phyloP scores from a whole-genome alignment of 2,113 vertebrate genomes.

The Bostrychus sinensis region DNA sequence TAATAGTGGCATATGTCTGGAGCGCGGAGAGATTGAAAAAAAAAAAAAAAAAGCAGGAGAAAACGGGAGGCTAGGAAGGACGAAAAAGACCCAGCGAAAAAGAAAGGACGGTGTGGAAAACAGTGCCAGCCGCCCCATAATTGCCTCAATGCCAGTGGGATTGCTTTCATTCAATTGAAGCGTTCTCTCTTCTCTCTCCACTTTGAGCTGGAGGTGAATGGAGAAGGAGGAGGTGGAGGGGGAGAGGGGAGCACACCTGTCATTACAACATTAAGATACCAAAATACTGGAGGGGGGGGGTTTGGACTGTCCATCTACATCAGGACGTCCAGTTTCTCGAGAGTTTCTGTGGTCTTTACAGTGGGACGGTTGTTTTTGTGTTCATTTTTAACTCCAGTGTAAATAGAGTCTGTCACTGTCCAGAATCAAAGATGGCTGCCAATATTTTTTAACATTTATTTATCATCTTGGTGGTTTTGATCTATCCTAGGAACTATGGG shows the following conservation, averaged over 20 bases:
- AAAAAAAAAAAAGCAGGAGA: constrained; percentile 1
- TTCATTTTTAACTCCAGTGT: too few species aligned
- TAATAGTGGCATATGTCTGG: constrained; percentile 77
- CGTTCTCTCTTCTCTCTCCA: constrained; percentile 58
- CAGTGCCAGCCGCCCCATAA: constrained; percentile 68
- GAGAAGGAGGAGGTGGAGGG: not conserved
- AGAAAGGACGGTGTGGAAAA: constrained; percentile 43
- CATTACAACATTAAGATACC: constrained; percentile 2
- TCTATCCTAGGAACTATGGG: too few species aligned
- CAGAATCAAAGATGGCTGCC: too few species aligned
- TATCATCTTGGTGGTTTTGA: too few species aligned
- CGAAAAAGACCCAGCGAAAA: constrained; percentile 16
- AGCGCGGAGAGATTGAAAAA: constrained; percentile 49
- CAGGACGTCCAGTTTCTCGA: not conserved
- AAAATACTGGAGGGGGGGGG: not conserved
- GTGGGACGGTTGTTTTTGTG: too few species aligned
- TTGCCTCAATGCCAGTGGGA: constrained; percentile 77
- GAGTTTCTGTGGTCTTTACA: too few species aligned
- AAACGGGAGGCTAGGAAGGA: constrained; percentile 44
- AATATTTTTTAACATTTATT: too few species aligned
- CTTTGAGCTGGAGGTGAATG: constrained; percentile 38
- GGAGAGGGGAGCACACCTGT: not conserved
- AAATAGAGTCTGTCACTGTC: too few species aligned
- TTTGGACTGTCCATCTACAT: not conserved
- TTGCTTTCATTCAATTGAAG: constrained; percentile 74